Percentiles rank a stretch among this genome's conserved stretches.
Conservation (phyloP, 2,113 vertebrate species). For the Colinus virginianus region DNA sequence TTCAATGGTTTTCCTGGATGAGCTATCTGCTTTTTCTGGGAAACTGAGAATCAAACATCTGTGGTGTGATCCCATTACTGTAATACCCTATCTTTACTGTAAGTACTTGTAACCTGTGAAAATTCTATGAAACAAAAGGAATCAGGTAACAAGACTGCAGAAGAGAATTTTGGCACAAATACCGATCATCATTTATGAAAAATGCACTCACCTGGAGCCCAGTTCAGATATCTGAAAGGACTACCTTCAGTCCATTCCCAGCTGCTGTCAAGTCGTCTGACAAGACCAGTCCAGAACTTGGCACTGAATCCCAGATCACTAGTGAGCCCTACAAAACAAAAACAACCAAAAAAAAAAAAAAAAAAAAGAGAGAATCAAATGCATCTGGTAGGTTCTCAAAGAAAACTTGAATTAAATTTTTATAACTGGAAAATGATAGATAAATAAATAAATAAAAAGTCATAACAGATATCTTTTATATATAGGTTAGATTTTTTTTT, state of each 20-base stretch:
- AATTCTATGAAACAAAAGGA: neutral
- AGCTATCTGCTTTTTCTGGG: neutral
- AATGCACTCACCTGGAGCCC: constrained; percentile 87
- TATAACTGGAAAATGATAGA: neutral
- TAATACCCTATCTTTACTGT: neutral
- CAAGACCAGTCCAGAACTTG: constrained; percentile 91
- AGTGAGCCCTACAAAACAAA: constrained; percentile 79
- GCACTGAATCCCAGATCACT: constrained; percentile 63
- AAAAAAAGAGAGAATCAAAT: neutral
- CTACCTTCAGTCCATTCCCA: constrained; percentile 90
- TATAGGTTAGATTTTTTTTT: neutral
- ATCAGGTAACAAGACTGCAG: neutral
- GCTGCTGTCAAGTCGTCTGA: constrained; percentile 85
- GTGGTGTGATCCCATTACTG: neutral
- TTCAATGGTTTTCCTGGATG: neutral
- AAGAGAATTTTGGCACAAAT: neutral
- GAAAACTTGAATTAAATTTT: neutral
- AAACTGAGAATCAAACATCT: neutral
- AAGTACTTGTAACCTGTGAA: neutral
- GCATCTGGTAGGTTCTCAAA: neutral
- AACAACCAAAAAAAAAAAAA: neutral
- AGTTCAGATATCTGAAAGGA: constrained; percentile 94
- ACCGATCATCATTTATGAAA: neutral
- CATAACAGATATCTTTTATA: neutral
- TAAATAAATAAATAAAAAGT: no score